Conservation (phyloP, 2,797 vertebrate genomes). For the Thalassophryne amazonica region DNA sequence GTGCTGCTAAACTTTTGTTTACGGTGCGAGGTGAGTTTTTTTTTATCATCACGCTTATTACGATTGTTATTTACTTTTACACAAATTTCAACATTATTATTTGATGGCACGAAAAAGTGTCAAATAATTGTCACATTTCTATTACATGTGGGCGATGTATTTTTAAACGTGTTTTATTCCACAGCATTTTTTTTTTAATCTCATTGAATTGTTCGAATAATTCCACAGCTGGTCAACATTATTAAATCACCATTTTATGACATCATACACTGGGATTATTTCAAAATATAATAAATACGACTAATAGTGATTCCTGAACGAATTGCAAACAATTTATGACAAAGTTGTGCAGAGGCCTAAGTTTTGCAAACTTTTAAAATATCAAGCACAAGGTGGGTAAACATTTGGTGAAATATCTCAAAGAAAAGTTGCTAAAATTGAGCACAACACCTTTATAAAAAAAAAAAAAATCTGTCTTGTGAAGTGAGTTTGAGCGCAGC, state of each 20-base stretch:
- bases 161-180: conserved; percentile 32
- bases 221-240: not conserved
- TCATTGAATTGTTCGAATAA: conserved; percentile 14
- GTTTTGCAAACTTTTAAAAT: not conserved
- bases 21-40: too few species aligned
- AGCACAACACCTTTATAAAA: not conserved
- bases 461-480: not conserved
- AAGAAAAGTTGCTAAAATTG: not conserved
- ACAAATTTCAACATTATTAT: conserved; percentile 19
- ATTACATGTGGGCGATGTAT: conserved; percentile 4
- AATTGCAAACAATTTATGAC: not conserved
- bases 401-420: not conserved
- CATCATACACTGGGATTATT: not conserved
- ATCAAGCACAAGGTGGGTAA: not conserved
- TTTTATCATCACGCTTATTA: too few species aligned
- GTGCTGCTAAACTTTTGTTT: too few species aligned
- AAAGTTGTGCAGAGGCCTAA: not conserved
- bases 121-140: conserved; percentile 24
- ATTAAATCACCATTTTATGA: not conserved
- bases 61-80: too few species aligned
- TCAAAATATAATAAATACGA: not conserved
- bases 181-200: conserved; percentile 15
- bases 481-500: conserved; percentile 7
- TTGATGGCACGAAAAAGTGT: conserved; percentile 6
- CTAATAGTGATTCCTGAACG: not conserved